A percentile compares a stretch with the other conserved stretches of the same genome.
These are phyloP conservation scores for Hydropsyche tenuis DNA, from an alignment of 1,140 invertebrate species.

Conservation along the genomic window DNA sequence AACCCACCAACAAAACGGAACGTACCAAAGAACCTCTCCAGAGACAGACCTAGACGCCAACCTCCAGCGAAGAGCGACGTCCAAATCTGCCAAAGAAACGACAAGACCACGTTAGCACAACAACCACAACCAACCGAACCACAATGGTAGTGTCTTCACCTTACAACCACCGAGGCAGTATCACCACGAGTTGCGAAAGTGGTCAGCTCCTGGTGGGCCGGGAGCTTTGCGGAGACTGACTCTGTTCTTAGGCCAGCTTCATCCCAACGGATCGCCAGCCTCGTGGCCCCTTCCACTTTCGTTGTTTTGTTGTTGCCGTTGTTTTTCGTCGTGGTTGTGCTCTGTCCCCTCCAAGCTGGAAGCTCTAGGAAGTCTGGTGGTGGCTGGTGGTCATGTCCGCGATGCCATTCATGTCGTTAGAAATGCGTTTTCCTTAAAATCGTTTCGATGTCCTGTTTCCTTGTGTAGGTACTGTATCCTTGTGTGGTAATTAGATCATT, in stretches of 20 bases:
- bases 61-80: not conserved
- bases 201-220: constrained; percentile 7
- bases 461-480: not conserved
- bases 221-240: constrained; percentile 29
- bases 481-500: too few species aligned
- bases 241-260: not conserved
- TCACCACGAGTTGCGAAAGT: constrained; percentile 2
- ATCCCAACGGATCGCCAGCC: not conserved
- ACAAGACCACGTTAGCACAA: not conserved
- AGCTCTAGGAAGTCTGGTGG: not conserved
- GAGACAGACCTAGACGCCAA: too few species aligned
- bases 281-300: not conserved
- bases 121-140: not conserved
- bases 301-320: not conserved
- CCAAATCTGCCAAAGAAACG: not conserved
- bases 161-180: too few species aligned
- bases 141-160: too few species aligned
- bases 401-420: not conserved
- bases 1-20: too few species aligned
- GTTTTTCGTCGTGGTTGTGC: not conserved
- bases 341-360: not conserved
- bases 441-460: not conserved
- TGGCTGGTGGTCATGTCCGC: not conserved
- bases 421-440: not conserved
- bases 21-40: too few species aligned